Conservation (phyloP, 1,140 invertebrate species). For the Probaryconus sp. region DNA sequence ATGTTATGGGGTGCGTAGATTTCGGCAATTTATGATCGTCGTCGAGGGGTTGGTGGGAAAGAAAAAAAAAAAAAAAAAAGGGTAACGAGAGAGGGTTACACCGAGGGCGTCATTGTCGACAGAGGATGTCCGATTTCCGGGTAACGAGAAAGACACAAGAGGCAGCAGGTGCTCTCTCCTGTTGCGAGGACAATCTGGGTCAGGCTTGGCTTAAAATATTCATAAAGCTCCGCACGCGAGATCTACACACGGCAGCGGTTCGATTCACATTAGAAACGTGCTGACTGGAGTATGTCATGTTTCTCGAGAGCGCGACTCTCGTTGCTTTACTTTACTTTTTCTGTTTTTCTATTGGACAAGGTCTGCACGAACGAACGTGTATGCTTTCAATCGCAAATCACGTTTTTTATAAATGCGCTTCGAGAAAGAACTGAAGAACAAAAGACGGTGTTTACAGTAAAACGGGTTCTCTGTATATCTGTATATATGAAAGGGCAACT, state of each 20-base stretch:
- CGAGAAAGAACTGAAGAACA: slow-evolving; percentile 2
- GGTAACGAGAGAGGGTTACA: no score
- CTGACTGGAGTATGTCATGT: slow-evolving; percentile 67
- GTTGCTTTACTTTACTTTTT: slow-evolving; percentile 10
- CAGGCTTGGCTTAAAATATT: slow-evolving; percentile 75
- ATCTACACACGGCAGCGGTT: slow-evolving; percentile 68
- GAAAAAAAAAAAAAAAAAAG: no score
- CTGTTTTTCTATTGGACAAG: slow-evolving; percentile 20
- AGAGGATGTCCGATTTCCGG: slow-evolving; percentile 38
- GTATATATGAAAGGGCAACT: no score
- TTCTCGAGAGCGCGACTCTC: slow-evolving; percentile 36
- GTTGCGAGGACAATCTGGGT: slow-evolving; percentile 72
- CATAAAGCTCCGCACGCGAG: slow-evolving; percentile 73
- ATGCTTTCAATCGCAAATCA: slow-evolving; percentile 3
- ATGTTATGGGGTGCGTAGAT: no score
- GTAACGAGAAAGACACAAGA: slow-evolving; percentile 35
- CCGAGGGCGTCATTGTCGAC: no score
- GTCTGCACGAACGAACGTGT: slow-evolving; percentile 6
- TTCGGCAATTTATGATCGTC: no score
- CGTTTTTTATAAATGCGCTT: not conserved
- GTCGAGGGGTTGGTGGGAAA: no score
- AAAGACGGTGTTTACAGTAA: slow-evolving; percentile 10
- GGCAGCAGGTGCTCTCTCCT: slow-evolving; percentile 62
- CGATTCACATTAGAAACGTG: slow-evolving; percentile 71
- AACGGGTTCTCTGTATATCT: no score